phyloP scores from a whole-genome alignment of 2,113 vertebrate species.

The Notarius lentiginosus region DNA sequence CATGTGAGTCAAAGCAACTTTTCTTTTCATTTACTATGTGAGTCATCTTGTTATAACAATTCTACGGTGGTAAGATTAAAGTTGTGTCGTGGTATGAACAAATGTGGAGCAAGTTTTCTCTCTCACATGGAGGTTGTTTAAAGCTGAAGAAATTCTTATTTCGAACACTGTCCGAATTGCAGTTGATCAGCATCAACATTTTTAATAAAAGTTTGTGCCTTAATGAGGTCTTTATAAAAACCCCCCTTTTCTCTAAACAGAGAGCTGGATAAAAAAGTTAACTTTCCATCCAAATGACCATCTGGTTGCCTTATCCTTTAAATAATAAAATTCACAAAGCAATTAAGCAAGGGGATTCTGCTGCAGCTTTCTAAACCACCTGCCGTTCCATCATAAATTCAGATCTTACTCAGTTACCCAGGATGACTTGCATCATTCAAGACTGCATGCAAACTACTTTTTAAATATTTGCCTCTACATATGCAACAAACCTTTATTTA shows the following conservation, averaged over 20 bases:
- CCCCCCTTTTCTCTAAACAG: not conserved
- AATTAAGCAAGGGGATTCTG: conserved; percentile 77
- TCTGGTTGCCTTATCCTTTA: conserved; percentile 83
- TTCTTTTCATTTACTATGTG: conserved; percentile 57
- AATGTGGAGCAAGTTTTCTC: not conserved
- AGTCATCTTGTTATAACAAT: conserved; percentile 43
- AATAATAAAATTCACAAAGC: conserved; percentile 79
- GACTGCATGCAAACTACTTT: not conserved
- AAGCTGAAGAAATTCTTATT: not conserved
- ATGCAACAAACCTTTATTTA: not conserved
- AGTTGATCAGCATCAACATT: not conserved
- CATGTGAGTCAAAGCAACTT: conserved; percentile 59
- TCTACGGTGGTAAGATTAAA: conserved; percentile 27
- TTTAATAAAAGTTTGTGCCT: conserved; percentile 1
- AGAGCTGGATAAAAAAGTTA: conserved; percentile 65
- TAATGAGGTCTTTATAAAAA: not conserved
- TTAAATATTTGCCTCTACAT: not conserved
- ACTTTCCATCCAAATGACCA: conserved; percentile 82
- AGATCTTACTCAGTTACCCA: conserved; percentile 40
- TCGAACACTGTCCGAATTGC: not conserved
- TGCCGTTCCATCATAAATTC: conserved; percentile 65
- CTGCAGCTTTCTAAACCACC: conserved; percentile 78
- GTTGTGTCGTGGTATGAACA: not conserved
- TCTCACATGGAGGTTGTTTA: not conserved
- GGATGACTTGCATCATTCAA: conserved; percentile 21